A percentile compares a stretch with the other conserved stretches of the same genome.
phyloP scores from a whole-genome alignment of 1,140 invertebrate genomes.

The Gonatopus flavifemur region DNA sequence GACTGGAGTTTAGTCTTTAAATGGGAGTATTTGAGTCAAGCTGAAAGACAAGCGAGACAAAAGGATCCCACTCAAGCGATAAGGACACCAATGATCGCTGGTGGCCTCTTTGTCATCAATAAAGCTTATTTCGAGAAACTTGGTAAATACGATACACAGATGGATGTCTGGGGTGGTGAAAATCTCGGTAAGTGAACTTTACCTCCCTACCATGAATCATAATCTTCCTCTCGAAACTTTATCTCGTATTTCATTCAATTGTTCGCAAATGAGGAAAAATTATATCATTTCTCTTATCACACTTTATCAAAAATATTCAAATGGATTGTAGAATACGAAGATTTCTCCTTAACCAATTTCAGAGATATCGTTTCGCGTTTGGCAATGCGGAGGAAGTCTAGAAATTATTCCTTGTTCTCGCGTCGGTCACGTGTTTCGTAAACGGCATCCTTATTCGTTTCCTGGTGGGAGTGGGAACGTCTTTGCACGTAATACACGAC shows the following conservation, averaged over 20 bases:
- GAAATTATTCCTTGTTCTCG: conserved; percentile 94
- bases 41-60: conserved; percentile 76
- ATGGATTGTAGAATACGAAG: too few species aligned
- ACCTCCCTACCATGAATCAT: conserved; percentile 1
- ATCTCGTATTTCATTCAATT: too few species aligned
- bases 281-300: too few species aligned
- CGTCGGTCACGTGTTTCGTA: conserved; percentile 89
- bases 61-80: conserved; percentile 81
- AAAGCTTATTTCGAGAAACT: conserved; percentile 90
- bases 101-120: conserved; percentile 93
- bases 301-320: too few species aligned
- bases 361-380: conserved; percentile 81
- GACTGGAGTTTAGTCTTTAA: conserved; percentile 97
- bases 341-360: too few species aligned
- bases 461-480: conserved; percentile 89
- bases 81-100: conserved; percentile 90
- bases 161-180: conserved; percentile 96
- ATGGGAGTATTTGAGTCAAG: conserved; percentile 91
- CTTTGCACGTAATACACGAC: conserved; percentile 83
- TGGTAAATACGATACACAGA: conserved; percentile 95
- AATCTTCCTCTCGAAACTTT: conserved; percentile 6
- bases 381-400: conserved; percentile 93
- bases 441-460: conserved; percentile 94
- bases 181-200: conserved; percentile 69
- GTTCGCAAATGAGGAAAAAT: too few species aligned